A percentile compares a stretch with the other conserved stretches of the same genome.
These are phyloP conservation scores for Heliconius hermathena DNA, from an alignment of 1,140 invertebrate species.

Conservation along the genomic window DNA sequence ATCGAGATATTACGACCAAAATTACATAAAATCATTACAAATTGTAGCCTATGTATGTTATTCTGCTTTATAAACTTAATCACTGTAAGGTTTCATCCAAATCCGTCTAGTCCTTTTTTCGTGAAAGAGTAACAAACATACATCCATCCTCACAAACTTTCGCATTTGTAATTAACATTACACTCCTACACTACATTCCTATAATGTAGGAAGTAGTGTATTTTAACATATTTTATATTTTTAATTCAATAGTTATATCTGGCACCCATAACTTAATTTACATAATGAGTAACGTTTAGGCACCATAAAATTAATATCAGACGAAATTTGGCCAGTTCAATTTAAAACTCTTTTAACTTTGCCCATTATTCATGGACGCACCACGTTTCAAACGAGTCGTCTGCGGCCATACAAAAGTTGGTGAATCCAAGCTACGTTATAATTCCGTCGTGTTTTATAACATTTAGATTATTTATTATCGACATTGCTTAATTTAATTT, in stretches of 20 bases:
- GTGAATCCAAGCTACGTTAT: conserved; percentile 11
- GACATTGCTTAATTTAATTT: not conserved
- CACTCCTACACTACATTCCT: too few relatives aligned
- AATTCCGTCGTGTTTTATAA: conserved; percentile 8
- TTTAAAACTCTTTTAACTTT: conserved; percentile 69
- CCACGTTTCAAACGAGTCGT: conserved; percentile 52
- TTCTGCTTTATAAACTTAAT: too few relatives aligned
- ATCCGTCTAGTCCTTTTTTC: too few relatives aligned
- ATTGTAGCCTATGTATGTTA: too few relatives aligned
- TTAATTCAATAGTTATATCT: not conserved
- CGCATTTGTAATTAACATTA: too few relatives aligned
- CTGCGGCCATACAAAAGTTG: conserved; percentile 54
- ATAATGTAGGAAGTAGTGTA: too few relatives aligned
- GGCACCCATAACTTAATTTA: conserved; percentile 17
- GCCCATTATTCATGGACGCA: conserved; percentile 56
- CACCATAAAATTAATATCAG: conserved; percentile 17
- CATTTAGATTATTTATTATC: conserved; percentile 2
- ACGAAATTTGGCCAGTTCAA: conserved; percentile 58
- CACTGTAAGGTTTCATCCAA: too few relatives aligned
- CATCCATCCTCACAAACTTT: too few relatives aligned
- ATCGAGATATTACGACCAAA: too few relatives aligned
- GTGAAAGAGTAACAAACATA: too few relatives aligned
- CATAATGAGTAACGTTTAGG: conserved; percentile 53
- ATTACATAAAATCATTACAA: too few relatives aligned
- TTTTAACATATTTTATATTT: not conserved